Evolutionary conservation across 2,113 vertebrate genomes (phyloP).

Genomic region (Oplegnathus fasciatus): DNA sequence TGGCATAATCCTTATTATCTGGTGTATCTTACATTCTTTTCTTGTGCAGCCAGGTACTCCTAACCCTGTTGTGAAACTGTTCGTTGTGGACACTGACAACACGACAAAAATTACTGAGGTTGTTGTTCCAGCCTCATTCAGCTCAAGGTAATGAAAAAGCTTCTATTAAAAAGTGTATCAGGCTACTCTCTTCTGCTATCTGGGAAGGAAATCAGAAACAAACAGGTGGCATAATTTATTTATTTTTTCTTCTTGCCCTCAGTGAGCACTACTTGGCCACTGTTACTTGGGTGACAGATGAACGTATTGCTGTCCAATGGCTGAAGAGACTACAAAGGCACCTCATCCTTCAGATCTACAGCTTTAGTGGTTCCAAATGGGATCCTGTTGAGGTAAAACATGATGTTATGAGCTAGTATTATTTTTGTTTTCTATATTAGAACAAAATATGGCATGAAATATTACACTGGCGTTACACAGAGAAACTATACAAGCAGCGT

Average conservation of each 20-base stretch:
- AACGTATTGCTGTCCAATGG: conserved; percentile 92
- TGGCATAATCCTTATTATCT: not conserved
- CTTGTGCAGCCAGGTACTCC: conserved; percentile 90
- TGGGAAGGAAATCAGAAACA: not conserved
- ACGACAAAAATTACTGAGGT: conserved; percentile 79
- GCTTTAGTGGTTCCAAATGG: conserved; percentile 73
- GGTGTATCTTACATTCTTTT: conserved; percentile 2
- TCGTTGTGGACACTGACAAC: conserved; percentile 87
- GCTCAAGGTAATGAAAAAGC: conserved; percentile 83
- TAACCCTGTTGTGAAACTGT: conserved; percentile 91
- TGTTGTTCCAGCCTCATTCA: conserved; percentile 84
- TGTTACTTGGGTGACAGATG: conserved; percentile 92
- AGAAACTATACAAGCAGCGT: not conserved
- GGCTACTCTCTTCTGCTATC: not conserved
- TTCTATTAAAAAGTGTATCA: not conserved
- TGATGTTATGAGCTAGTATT: not conserved
- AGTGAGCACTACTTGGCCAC: conserved; percentile 95
- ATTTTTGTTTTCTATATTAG: not conserved
- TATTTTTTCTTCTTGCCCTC: conserved; percentile 33
- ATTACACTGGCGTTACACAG: not conserved
- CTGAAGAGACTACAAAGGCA: conserved; percentile 91
- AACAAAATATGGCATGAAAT: not conserved
- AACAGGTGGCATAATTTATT: not conserved
- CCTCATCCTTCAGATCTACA: conserved; percentile 90
- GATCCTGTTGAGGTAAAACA: conserved; percentile 59